Conservation (phyloP, 2,797 vertebrate genomes). For the Streptopelia turtur region DNA sequence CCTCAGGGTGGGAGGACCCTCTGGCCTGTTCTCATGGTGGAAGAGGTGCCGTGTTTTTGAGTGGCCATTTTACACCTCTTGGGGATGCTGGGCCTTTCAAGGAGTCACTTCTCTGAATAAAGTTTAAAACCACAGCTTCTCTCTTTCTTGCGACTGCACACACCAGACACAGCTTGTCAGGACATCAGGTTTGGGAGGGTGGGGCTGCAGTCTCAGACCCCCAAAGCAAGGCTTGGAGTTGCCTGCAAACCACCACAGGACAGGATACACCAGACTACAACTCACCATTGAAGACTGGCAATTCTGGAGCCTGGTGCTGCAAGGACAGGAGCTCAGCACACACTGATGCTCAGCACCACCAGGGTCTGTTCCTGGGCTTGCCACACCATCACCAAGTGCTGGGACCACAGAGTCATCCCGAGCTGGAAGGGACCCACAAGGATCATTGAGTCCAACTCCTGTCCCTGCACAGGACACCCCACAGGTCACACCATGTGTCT, state of each 20-base stretch:
- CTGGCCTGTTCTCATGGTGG: not conserved
- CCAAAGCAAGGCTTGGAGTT: not conserved
- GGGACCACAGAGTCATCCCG: too few relatives aligned
- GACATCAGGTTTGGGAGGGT: rapidly evolving
- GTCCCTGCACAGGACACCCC: too few relatives aligned
- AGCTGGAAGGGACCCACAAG: too few relatives aligned
- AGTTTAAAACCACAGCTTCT: not conserved
- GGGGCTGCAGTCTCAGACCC: rapidly evolving
- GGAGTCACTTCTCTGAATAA: not conserved
- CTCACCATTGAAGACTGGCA: rapidly evolving
- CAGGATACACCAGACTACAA: rapidly evolving
- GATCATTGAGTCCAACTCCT: too few relatives aligned
- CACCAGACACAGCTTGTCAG: not conserved
- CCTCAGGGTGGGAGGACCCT: rapidly evolving
- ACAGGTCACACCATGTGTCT: too few relatives aligned
- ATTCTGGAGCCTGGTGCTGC: not conserved
- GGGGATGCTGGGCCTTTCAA: not conserved
- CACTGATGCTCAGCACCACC: not conserved
- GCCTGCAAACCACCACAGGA: not conserved
- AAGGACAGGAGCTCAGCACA: not conserved
- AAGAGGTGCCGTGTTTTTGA: not conserved
- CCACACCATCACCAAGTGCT: not conserved
- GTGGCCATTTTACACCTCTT: not conserved
- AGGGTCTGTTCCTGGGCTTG: not conserved
- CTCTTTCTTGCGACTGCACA: not conserved